These are phyloP conservation scores for Merluccius polli DNA, from an alignment of 2,797 vertebrate species.

Conservation along the genomic window DNA sequence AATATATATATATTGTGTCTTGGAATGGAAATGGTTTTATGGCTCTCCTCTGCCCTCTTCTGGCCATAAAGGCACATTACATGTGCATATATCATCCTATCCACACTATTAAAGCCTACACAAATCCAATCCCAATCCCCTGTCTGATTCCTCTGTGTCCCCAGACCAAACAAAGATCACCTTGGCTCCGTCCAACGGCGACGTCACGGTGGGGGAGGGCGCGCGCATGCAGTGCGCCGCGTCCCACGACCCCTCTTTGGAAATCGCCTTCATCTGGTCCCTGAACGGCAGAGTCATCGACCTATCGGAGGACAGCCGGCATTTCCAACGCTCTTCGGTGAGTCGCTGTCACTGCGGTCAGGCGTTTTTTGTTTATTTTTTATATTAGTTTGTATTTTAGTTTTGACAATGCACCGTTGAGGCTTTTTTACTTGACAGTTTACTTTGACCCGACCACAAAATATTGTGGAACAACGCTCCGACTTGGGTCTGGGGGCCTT, in stretches of 20 bases:
- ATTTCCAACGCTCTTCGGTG: slow-evolving; percentile 85
- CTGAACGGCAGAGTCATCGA: slow-evolving; percentile 86
- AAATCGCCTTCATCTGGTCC: slow-evolving; percentile 95
- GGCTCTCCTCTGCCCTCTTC: slow-evolving; percentile 66
- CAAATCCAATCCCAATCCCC: neutral
- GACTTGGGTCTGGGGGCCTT: slow-evolving; percentile 9
- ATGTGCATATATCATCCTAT: neutral
- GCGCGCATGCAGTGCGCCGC: slow-evolving; percentile 88
- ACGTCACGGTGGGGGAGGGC: slow-evolving; percentile 85
- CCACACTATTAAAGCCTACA: neutral
- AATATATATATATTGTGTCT: neutral
- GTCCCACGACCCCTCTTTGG: slow-evolving; percentile 83
- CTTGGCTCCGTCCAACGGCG: slow-evolving; percentile 82
- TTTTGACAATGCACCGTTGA: neutral
- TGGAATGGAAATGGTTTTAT: neutral
- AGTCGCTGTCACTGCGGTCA: slow-evolving; percentile 38
- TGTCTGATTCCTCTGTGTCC: neutral
- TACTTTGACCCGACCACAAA: neutral
- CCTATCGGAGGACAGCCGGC: slow-evolving; percentile 79
- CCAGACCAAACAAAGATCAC: slow-evolving; percentile 93
- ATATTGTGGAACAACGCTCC: neutral
- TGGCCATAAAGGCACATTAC: slow-evolving; percentile 47
- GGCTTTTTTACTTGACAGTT: slow-evolving; percentile 1
- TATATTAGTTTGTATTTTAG: neutral
- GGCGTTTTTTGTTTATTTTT: neutral